Percentiles rank a stretch among this genome's conserved stretches.
Conservation (phyloP, 64 coral and sea anemone species). For the Astreopora myriophthalma region DNA sequence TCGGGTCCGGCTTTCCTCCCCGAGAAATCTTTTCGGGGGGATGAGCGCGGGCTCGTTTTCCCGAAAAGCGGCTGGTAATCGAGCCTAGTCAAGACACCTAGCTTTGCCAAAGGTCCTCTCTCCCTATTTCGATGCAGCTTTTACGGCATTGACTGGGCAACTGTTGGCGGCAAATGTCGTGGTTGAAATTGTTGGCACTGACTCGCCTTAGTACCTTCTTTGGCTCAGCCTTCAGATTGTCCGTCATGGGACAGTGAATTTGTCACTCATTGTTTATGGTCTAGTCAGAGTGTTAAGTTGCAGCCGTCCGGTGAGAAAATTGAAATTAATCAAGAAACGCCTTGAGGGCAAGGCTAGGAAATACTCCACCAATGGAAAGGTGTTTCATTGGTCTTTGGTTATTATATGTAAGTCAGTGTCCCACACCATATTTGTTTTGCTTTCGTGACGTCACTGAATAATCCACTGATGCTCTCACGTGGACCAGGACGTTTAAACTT, state of each 20-base stretch:
- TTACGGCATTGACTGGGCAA: no score
- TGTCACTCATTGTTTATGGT: background rate
- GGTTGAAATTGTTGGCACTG: no score
- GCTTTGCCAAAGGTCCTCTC: no score
- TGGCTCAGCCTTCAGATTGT: background rate
- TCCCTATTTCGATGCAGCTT: no score
- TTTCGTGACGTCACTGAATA: background rate
- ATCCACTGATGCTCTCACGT: background rate
- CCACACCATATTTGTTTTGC: background rate
- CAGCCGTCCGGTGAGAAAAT: background rate
- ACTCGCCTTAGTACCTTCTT: background rate
- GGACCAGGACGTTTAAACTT: background rate
- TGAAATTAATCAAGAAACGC: no score
- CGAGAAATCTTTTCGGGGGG: no score
- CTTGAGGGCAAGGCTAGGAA: background rate
- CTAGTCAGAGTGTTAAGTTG: background rate
- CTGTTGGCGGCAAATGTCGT: no score
- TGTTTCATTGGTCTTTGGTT: background rate
- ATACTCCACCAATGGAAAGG: background rate
- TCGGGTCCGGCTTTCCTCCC: no score
- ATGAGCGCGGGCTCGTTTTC: no score
- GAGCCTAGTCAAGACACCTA: no score
- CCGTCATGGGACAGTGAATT: background rate
- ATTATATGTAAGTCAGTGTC: background rate
- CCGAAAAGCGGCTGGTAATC: no score